Evolutionary conservation across 2,888 invertebrate genomes (phyloP), one percentile per base, ranked within the genome.

Genomic region (Balanococcus diminutus): DNA sequence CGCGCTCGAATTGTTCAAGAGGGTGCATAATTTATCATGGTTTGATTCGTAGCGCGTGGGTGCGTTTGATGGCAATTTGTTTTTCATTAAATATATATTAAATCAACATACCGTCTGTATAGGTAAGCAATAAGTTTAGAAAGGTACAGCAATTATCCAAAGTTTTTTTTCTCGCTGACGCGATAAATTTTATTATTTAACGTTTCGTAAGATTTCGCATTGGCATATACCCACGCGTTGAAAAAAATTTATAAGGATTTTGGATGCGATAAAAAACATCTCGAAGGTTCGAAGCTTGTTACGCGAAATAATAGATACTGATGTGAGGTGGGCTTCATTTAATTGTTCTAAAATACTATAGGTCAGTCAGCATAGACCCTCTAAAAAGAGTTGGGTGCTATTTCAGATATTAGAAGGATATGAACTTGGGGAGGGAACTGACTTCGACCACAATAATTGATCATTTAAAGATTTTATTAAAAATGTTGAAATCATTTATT

Each of bases 11-110:
- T 67, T 67, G 67, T 28, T 67, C 67, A 67, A 31, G 28, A 67
- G 67, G 67, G 67, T 67, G 67, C 67, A 67, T 67, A 67, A 67
- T 67, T 67, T 67, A 67, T 67, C 67, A 67, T 67, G 28, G 67
- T 67, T 67, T 67, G 67, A 67, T 67, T 67, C 28, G 11, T 14
- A 28, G 67, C 28, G 67, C 67, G 67, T 67, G 28, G 67, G 28
- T 67, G 67, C 67, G 67, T 67, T 67, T 67, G 67, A 67, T 67
- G 28, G 67, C 67, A 67, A 67, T 67, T 67, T 67, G 67, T 67
- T 67, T 67, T 67, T 67, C 67, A 67, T 67, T 67, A 67, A 67
- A 67, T 67, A 67, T 31, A 67, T 67, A 67, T 67, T 28, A 67
- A 67, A 67, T 67, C 67, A 67, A 67, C 28, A 8, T 67, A 14